Conservation (phyloP, 2,888 invertebrate genomes). For the Plebejus melissa region DNA sequence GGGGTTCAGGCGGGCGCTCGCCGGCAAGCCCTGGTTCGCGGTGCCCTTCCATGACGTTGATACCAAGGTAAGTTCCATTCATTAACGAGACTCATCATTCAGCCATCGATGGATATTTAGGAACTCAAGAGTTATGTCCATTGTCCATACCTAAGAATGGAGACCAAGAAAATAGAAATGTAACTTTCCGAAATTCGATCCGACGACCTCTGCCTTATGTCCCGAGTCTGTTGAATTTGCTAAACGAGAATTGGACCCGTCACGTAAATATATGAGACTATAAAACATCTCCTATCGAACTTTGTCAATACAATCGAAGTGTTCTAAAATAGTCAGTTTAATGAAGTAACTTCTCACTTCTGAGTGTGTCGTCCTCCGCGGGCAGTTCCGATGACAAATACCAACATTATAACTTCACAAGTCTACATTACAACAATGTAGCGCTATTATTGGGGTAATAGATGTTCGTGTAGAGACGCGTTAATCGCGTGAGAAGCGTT, state of each 20-base stretch:
- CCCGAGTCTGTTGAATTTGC: no score
- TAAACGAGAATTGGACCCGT: no score
- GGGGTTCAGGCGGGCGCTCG: slow-evolving; percentile 80
- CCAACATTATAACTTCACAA: background rate
- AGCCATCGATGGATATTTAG: no score
- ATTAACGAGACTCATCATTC: slow-evolving; percentile 28
- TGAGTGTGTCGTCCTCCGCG: background rate
- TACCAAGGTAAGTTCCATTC: slow-evolving; percentile 76
- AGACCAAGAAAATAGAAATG: no score
- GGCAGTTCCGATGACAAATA: background rate
- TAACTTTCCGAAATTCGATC: no score
- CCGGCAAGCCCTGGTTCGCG: slow-evolving; percentile 84
- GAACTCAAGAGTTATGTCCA: no score
- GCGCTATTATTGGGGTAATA: background rate
- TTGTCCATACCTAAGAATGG: no score
- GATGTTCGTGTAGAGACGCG: no score
- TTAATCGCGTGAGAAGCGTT: no score
- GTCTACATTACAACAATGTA: background rate
- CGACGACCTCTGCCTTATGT: no score
- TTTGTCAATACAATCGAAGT: background rate
- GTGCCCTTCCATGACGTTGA: slow-evolving; percentile 85
- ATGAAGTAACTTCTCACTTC: background rate
- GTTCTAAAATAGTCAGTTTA: background rate
- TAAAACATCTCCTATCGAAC: background rate
- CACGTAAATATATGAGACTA: background rate